Base-by-base conservation (phyloP, 2,888 invertebrate species). In the Busseola fusca region DNA sequence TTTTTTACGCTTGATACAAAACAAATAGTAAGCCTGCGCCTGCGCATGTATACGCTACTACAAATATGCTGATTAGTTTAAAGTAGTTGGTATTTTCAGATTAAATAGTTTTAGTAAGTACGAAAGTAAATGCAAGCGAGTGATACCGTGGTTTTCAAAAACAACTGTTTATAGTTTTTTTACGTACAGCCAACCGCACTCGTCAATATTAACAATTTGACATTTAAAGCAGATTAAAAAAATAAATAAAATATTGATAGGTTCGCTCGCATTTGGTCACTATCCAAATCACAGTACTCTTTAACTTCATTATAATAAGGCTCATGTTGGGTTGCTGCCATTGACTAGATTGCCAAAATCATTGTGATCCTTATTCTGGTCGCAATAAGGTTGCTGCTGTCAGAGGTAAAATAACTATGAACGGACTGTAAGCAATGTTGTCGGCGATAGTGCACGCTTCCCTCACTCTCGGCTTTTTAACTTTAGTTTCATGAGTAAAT, bases 21-120 rank as follows among this genome's bases (percentile, higher is more conserved):
- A n/a, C 27, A 37, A 37, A 50, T n/a, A 18, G 27, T 64, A 6
- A 12, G 65, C 40, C 27, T 52, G 68, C 68, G 68, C 64, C 18
- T 64, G 65, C 37, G 68, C 65, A 68, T 68, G 65, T 18, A n/a
- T 25, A 68, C 14, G 40, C 65, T 50, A 50, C 16, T 30, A 45
- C 9, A 21, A 30, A n/a, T 18, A 63, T 6, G 30, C 30, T n/a
- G 1, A 12, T n/a, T 50, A 30, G 5, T 63, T 48, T 3, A 14
- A 16, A 30, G 16, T 63, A 6, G n/a, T 59, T 9, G 9, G 18
- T 63, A n/a, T 18, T 30, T 48, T 30, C 6, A 63, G 10, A 48
- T 63, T n/a, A n/a, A 63, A 50, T 30, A 30, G 1, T 18, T 50
- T 1, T 48, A 30, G 6, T 63, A 48, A 30, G 5, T 1, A 30